Base-by-base conservation (phyloP, 2,888 invertebrate species). In the Sinotaia quadrata region DNA sequence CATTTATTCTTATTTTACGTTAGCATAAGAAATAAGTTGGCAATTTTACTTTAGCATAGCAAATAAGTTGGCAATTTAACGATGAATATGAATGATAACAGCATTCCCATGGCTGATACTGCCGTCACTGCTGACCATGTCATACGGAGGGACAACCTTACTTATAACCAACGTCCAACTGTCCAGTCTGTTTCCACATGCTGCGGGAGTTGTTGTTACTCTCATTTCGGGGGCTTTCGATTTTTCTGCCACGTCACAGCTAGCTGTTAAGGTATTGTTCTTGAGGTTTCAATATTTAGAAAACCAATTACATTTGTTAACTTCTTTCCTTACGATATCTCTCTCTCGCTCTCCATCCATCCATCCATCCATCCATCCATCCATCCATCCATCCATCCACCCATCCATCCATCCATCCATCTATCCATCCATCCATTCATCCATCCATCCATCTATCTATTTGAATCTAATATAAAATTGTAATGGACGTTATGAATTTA, bases 111-210 rank as follows among this genome's bases (percentile, higher is more conserved):
- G 67, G 67, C 29, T 67, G 49, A 21, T 67, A 7, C 33, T 67
- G 31, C 58, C 59, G 4, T 36, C 59, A 2, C 31, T 59, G 58
- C 33, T 58, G 59, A 27, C 52, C 27, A 21, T 67, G 41, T 51
- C 59, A n/a, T 58, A 52, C 15, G 67, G 67, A 2, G 67, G 67
- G 15, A 52, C 51, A 34, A 67, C 67, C 24, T 52, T 59, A 15
- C 52, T 67, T 49, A 49, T 67, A 52, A 67, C 67, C 1, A 67
- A 67, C 31, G 67, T 67, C 36, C 67, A 67, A 52, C 21, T 67
- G 2, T 67, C 67, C 0, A 36, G 49, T 27, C 59, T 67, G 15
- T 67, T 67, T n/a, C 67, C 67, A 5, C 36, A 10, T 2, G 34
- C 59, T 4, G 36, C 59, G 29, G 51, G 59, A 15, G 37, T 67